Percentiles rank a stretch among this genome's conserved stretches.
Evolutionary conservation across 2,113 vertebrate genomes (phyloP).

Genomic region (Bubo blakistoni): DNA sequence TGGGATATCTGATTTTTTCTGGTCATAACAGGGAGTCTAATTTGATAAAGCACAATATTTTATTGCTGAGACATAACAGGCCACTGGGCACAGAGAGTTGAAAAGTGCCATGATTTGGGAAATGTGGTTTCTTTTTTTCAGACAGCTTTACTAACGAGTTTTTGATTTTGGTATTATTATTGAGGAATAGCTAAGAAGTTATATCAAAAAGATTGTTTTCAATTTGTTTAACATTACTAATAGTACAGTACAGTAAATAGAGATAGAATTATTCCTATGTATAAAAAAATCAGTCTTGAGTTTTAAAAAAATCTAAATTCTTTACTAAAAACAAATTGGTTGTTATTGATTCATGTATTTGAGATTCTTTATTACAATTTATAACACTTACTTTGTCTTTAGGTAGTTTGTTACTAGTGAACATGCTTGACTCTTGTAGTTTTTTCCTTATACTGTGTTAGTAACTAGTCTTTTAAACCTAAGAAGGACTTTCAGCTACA

Average conservation of each 20-base stretch:
- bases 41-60: neutral
- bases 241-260: neutral
- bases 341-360: neutral
- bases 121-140: neutral
- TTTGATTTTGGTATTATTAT: neutral
- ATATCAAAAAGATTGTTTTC: neutral
- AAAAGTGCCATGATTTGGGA: neutral
- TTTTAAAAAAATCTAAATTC: neutral
- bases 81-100: neutral
- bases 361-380: neutral
- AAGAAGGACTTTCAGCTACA: neutral
- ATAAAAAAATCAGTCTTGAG: neutral
- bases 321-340: neutral
- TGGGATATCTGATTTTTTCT: neutral
- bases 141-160: neutral
- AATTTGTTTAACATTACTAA: neutral
- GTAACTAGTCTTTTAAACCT: neutral
- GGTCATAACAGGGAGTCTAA: neutral
- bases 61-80: neutral
- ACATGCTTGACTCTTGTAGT: neutral
- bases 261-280: neutral
- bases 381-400: neutral
- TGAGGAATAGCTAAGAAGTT: neutral
- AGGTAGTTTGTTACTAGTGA: neutral
- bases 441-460: neutral